Percentiles rank a stretch among this genome's conserved stretches.
Conservation (phyloP, 2,113 vertebrate genomes). For the Oncorhynchus kisutch region DNA sequence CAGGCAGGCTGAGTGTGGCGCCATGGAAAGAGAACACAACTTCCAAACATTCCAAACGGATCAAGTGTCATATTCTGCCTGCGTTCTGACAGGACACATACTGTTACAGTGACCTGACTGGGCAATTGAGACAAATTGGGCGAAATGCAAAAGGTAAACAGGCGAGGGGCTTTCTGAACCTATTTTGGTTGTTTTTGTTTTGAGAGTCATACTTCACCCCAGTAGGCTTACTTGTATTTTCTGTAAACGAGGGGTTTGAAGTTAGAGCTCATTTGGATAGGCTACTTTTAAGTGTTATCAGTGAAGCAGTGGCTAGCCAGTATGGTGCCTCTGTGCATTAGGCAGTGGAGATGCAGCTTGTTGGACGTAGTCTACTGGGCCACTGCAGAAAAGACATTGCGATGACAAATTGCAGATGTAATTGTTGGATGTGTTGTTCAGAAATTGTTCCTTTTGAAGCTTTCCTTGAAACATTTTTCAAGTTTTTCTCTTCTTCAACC, state of each 20-base stretch:
- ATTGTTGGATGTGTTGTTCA: too few relatives aligned
- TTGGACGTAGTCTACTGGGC: constrained; percentile 34
- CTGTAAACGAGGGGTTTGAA: constrained; percentile 38
- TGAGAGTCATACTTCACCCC: constrained; percentile 31
- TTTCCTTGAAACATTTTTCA: not conserved
- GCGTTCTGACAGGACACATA: constrained; percentile 76
- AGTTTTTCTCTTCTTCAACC: not conserved
- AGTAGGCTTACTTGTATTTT: constrained; percentile 28
- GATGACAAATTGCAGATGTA: too few relatives aligned
- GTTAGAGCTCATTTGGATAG: constrained; percentile 32
- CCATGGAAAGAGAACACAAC: constrained; percentile 76
- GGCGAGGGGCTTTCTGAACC: constrained; percentile 46
- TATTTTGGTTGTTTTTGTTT: constrained; percentile 51
- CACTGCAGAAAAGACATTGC: constrained; percentile 16
- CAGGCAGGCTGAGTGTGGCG: constrained; percentile 68
- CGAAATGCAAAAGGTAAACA: constrained; percentile 78
- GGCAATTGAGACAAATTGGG: constrained; percentile 80
- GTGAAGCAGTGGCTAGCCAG: constrained; percentile 31
- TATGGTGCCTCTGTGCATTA: constrained; percentile 37
- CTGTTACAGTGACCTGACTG: constrained; percentile 75
- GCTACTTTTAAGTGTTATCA: constrained; percentile 27
- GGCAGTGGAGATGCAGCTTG: constrained; percentile 23
- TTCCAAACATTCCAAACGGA: constrained; percentile 70
- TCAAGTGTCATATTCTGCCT: constrained; percentile 77
- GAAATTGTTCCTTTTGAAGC: constrained; percentile 15